These are phyloP conservation scores for Crax fasciolata DNA, from an alignment of 2,797 vertebrate genomes.

Conservation along the genomic window DNA sequence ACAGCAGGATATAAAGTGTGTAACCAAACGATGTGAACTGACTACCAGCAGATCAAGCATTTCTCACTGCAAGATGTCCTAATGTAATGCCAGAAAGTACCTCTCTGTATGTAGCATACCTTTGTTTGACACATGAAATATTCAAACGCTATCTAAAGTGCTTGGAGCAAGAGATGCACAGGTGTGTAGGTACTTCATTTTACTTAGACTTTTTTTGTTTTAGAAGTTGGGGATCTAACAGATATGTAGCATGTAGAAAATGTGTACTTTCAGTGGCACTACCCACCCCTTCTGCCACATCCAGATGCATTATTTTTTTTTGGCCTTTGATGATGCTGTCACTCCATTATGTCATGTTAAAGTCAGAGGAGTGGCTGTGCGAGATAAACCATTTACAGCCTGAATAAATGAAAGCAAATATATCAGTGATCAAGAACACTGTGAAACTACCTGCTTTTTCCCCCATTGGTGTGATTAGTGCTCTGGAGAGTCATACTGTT, in stretches of 20 bases:
- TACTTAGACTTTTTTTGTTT: background rate
- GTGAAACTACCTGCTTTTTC: background rate
- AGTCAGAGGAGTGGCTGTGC: background rate
- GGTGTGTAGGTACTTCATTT: background rate
- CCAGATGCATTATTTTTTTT: background rate
- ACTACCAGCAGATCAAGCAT: conserved; percentile 46
- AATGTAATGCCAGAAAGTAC: conserved; percentile 9
- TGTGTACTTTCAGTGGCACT: background rate
- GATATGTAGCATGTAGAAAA: background rate
- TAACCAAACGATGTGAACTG: conserved; percentile 11
- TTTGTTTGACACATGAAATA: conserved; percentile 48
- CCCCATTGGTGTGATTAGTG: background rate
- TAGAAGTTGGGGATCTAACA: background rate
- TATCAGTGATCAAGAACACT: background rate
- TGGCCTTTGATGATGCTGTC: background rate
- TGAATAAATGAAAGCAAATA: conserved; percentile 20
- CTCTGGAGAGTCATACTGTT: background rate
- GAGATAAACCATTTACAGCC: background rate
- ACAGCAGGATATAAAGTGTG: conserved; percentile 20
- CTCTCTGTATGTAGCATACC: background rate
- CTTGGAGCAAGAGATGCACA: conserved; percentile 15
- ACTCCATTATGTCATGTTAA: background rate
- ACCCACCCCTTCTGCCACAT: background rate
- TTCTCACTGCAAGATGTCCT: conserved; percentile 28
- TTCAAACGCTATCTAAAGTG: background rate